Conservation (phyloP, 2,797 vertebrate species). For the Cephalopachus bancanus region DNA sequence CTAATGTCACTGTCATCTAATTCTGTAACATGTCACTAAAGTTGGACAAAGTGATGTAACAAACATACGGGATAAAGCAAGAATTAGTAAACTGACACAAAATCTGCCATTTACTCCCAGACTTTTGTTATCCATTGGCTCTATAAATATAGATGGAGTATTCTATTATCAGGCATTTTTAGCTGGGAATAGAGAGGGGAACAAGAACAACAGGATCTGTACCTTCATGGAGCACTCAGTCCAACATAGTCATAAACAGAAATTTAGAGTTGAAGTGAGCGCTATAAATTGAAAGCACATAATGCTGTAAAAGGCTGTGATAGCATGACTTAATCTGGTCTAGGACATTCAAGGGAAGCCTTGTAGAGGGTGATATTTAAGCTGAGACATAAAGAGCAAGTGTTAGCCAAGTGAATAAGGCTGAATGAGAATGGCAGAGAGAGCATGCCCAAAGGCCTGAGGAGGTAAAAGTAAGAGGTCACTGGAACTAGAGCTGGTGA, state of each 20-base stretch:
- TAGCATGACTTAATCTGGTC: not conserved
- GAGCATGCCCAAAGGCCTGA: not conserved
- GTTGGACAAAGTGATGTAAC: not conserved
- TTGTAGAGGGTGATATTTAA: conserved; percentile 57
- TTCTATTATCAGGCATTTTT: not conserved
- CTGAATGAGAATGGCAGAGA: not conserved
- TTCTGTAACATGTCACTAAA: not conserved
- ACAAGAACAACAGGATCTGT: not conserved
- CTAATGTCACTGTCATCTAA: not conserved
- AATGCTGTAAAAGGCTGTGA: not conserved
- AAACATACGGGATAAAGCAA: not conserved
- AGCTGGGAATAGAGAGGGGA: not conserved
- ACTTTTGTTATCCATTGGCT: not conserved
- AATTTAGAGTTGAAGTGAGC: not conserved
- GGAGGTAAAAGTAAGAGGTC: conserved; percentile 66
- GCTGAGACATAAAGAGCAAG: not conserved
- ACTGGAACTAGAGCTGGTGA: conserved; percentile 1
- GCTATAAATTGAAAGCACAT: conserved; percentile 56
- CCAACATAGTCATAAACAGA: not conserved
- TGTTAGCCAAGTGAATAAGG: not conserved
- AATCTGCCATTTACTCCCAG: not conserved
- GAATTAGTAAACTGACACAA: not conserved
- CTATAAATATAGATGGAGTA: not conserved
- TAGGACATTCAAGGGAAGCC: not conserved
- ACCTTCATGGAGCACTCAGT: not conserved